Conservation (phyloP, 2,888 invertebrate species). For the Macropis europaea region DNA sequence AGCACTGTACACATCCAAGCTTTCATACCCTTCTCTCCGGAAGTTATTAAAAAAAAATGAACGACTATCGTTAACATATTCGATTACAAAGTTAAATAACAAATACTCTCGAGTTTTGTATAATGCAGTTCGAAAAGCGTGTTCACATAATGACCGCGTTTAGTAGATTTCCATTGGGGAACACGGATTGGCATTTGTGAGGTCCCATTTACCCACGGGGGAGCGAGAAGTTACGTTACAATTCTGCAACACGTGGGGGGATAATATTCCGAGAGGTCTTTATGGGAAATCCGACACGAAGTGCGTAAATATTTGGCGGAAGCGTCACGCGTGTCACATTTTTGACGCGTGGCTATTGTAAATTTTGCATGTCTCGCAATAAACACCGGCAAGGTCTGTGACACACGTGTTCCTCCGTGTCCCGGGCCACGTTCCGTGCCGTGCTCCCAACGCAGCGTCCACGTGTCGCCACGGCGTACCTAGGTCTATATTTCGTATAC, state of each 20-base stretch:
- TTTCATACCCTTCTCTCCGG: too few relatives aligned
- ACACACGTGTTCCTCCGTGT: constrained; percentile 56
- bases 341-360: constrained; percentile 57
- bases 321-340: constrained; percentile 34
- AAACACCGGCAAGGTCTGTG: constrained; percentile 46
- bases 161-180: too few relatives aligned
- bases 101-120: too few relatives aligned
- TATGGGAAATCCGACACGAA: background rate
- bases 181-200: background rate
- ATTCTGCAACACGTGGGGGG: constrained; percentile 1
- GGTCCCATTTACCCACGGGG: background rate
- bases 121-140: too few relatives aligned
- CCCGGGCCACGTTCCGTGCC: constrained; percentile 25
- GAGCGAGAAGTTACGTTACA: background rate
- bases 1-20: too few relatives aligned
- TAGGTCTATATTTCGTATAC: background rate
- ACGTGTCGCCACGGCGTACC: too few relatives aligned
- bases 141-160: too few relatives aligned
- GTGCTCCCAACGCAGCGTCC: background rate
- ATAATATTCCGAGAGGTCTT: background rate
- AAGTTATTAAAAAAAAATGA: too few relatives aligned
- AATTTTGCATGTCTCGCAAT: constrained; percentile 43
- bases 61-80: too few relatives aligned
- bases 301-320: constrained; percentile 56
- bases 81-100: too few relatives aligned